Evolutionary conservation across 2,797 vertebrate genomes (phyloP), one percentile per base, ranked within the genome.

Genomic region (Cuniculus paca): DNA sequence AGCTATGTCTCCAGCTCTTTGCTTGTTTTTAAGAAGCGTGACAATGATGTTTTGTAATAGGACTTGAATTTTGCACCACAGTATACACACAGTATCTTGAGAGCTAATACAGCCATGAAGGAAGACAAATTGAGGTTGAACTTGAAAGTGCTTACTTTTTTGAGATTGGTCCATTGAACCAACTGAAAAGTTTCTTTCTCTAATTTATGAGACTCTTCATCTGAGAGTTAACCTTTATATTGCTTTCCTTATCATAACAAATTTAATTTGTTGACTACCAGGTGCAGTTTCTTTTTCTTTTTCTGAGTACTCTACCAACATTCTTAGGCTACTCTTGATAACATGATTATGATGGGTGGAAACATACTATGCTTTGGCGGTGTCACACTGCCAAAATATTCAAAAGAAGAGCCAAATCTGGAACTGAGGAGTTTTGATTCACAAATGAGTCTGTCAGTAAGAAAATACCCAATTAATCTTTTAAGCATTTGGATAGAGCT

Each of bases 171-270:
- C 36, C 28, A 58, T 39, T 52, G 83, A 95, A 31, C 88, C 96
- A 95, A 16, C 39, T 90, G 92, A 83, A 42, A 95, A 93, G 58
- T 83, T 85, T 94, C 68, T 88, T 74, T 39, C 84, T 78, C 77
- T 74, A 77, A 91, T 80, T 91, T 34, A 56, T n/a, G n/a, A 92
- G 60, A 36, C 48, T 80, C 81, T 95, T 91, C 58, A 58, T 79
- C 84, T 80, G 52, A 94, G 56, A 95, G 87, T 82, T 88, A 61
- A 42, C 68, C 58, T 92, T 90, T 77, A 45, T 75, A 31, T 95
- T 96, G 90, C 77, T 78, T 95, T 96, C 42, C n/a, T 75, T 93
- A 83, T 45, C 48, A 10, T 83, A 89, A 75, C 58, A 94, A 77
- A 94, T 91, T 91, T 61, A 89, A 10, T 86, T 88, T 75, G 88